Evolutionary conservation across 2,797 vertebrate genomes (phyloP).

Genomic region (Manis crassicaudata): DNA sequence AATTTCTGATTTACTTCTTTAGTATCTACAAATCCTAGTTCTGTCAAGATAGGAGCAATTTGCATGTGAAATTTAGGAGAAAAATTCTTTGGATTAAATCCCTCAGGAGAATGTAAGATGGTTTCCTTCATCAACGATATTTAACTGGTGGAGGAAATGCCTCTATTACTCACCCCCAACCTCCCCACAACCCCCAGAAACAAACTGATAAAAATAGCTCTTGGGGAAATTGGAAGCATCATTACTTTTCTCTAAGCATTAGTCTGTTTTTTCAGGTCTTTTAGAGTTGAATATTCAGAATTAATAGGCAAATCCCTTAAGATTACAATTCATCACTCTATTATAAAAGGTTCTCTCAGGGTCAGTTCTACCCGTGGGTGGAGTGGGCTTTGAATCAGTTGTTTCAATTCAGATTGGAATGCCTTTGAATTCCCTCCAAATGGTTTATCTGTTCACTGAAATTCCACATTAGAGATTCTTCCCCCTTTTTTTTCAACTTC

Average conservation of each 20-base stretch:
- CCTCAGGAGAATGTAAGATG: not conserved
- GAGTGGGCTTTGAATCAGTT: slow-evolving; percentile 46
- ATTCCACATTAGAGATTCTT: slow-evolving; percentile 10
- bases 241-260: slow-evolving; percentile 10
- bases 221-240: slow-evolving; percentile 25
- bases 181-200: fast-evolving
- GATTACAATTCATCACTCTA: slow-evolving; percentile 58
- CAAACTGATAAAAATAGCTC: not conserved
- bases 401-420: slow-evolving; percentile 58
- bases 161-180: not conserved
- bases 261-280: slow-evolving; percentile 43
- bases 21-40: slow-evolving; percentile 70
- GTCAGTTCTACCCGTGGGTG: slow-evolving; percentile 5
- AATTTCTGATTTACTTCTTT: slow-evolving; percentile 73
- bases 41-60: slow-evolving; percentile 61
- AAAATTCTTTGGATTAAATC: slow-evolving; percentile 50
- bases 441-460: slow-evolving; percentile 44
- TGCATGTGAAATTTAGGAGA: slow-evolving; percentile 65
- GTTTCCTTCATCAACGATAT: slow-evolving; percentile 49
- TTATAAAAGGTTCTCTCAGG: slow-evolving; percentile 46
- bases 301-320: slow-evolving; percentile 64
- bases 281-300: slow-evolving; percentile 54
- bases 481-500: not conserved
- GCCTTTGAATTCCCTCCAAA: slow-evolving; percentile 61
- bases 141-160: not conserved